These are phyloP conservation scores for Perizoma flavofasciatum DNA, from an alignment of 2,888 invertebrate species.

Conservation along the genomic window DNA sequence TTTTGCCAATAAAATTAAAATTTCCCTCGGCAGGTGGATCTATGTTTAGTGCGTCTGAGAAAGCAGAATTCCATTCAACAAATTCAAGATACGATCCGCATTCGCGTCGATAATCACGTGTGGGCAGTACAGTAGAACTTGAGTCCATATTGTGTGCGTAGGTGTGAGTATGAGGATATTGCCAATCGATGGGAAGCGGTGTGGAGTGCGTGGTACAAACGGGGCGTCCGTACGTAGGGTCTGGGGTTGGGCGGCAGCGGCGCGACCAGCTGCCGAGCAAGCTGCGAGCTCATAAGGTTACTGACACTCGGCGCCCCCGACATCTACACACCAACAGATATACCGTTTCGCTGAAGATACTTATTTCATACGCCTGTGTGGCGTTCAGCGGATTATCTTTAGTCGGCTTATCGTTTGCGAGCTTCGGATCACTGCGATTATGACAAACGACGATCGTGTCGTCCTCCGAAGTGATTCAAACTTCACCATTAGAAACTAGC, in stretches of 20 bases:
- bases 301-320: conserved; percentile 63
- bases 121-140: conserved; percentile 27
- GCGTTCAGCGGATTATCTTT: neutral
- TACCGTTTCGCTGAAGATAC: conserved; percentile 44
- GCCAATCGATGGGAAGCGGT: conserved; percentile 78
- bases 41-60: no score
- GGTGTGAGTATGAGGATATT: conserved; percentile 46
- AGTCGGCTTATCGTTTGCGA: conserved; percentile 6
- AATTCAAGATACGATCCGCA: conserved; percentile 24
- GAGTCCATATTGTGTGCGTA: conserved; percentile 26
- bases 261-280: conserved; percentile 85
- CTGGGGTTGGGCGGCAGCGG: conserved; percentile 80
- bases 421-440: conserved; percentile 16
- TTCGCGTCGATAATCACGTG: conserved; percentile 34
- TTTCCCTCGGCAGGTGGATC: no score
- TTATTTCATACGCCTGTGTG: conserved; percentile 13
- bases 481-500: conserved; percentile 4
- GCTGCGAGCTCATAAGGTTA: conserved; percentile 84
- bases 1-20: no score
- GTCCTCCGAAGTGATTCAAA: conserved; percentile 10
- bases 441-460: neutral
- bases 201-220: conserved; percentile 83
- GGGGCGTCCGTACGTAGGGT: conserved; percentile 81
- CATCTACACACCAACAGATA: conserved; percentile 73
- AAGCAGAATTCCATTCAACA: neutral